phyloP scores from a whole-genome alignment of 2,888 invertebrate species.

The Caradrina clavipalpis region DNA sequence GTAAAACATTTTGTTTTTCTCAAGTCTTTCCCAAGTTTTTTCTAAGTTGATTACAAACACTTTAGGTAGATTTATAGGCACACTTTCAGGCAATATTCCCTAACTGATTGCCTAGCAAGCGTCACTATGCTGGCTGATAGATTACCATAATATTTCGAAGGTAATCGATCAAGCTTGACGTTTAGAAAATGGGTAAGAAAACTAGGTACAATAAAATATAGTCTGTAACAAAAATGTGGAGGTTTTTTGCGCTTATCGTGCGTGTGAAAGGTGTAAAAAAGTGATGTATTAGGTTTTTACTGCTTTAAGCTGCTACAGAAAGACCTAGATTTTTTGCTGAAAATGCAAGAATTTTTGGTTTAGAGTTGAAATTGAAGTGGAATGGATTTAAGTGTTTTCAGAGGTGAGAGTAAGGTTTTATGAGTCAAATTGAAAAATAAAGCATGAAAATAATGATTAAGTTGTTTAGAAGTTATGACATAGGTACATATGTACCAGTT shows the following conservation, averaged over 20 bases:
- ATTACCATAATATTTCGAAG: conserved; percentile 64
- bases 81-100: conserved; percentile 45
- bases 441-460: too few species aligned
- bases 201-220: conserved; percentile 32
- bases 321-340: not conserved
- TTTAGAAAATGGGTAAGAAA: conserved; percentile 47
- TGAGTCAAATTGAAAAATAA: too few species aligned
- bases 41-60: conserved; percentile 7
- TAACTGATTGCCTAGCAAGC: conserved; percentile 56
- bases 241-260: conserved; percentile 16
- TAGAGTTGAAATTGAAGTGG: not conserved
- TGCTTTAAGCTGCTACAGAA: not conserved
- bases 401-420: not conserved
- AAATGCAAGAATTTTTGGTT: not conserved
- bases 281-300: conserved; percentile 21
- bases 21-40: not conserved
- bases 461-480: too few species aligned
- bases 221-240: conserved; percentile 3
- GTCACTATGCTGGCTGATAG: conserved; percentile 59
- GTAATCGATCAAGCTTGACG: conserved; percentile 66
- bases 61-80: conserved; percentile 30
- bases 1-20: too few species aligned
- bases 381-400: not conserved
- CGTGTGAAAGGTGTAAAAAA: conserved; percentile 1
- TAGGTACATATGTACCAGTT: too few species aligned